Evolutionary conservation across 2,113 vertebrate species (phyloP).

Genomic region (Setophaga petechia): DNA sequence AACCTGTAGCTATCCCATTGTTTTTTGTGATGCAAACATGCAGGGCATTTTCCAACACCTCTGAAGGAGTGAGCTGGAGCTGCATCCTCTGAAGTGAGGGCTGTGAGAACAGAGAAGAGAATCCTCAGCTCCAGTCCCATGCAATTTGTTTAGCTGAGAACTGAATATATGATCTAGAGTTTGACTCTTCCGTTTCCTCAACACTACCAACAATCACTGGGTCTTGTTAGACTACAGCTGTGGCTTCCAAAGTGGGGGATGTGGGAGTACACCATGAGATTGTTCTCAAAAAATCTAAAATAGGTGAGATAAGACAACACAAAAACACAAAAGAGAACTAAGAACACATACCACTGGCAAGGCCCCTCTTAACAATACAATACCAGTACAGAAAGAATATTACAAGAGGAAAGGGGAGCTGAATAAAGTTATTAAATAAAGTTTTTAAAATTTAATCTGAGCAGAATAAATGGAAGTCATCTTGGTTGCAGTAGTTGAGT

Average conservation of each 20-base stretch:
- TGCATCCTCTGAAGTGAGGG: neutral
- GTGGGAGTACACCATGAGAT: accelerated
- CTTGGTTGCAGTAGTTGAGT: neutral
- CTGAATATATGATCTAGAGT: neutral
- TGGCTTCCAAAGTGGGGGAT: neutral
- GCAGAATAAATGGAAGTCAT: neutral
- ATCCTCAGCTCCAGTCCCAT: neutral
- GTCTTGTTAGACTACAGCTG: neutral
- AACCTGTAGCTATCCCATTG: neutral
- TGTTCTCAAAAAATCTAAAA: neutral
- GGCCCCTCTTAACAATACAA: neutral
- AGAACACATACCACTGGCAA: neutral
- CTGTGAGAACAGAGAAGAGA: neutral
- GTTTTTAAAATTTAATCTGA: neutral
- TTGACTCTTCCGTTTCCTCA: neutral
- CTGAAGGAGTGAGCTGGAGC: neutral
- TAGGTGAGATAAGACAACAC: accelerated
- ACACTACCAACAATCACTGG: neutral
- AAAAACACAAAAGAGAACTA: neutral
- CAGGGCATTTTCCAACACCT: neutral
- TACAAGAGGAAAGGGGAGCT: neutral
- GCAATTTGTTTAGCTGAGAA: neutral
- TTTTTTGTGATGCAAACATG: neutral
- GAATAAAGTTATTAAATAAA: neutral
- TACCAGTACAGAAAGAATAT: neutral